Evolutionary conservation across 1,140 invertebrate species (phyloP).

Genomic region (Pygmarrhopalites habei): DNA sequence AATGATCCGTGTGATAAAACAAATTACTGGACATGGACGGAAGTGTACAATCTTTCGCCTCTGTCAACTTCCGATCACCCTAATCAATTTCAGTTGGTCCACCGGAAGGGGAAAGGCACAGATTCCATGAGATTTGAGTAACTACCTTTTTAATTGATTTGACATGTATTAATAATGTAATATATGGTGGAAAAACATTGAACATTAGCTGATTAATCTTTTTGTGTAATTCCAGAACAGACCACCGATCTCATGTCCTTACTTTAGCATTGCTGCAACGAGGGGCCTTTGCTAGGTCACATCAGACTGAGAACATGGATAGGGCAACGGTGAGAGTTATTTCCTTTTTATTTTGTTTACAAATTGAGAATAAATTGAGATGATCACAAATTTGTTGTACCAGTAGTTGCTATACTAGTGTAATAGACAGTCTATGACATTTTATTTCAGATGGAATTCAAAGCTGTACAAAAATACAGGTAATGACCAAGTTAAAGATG

Average conservation of each 20-base stretch:
- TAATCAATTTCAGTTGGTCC: conserved; percentile 42
- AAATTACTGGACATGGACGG: conserved; percentile 84
- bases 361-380: no score
- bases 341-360: no score
- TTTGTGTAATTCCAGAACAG: no score
- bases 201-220: no score
- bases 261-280: conserved; percentile 66
- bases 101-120: conserved; percentile 55
- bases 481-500: no score
- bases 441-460: conserved; percentile 32
- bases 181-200: no score
- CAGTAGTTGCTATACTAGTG: no score
- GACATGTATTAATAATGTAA: no score
- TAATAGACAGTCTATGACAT: no score
- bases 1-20: conserved; percentile 86
- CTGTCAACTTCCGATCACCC: conserved; percentile 51
- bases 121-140: conserved; percentile 96
- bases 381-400: no score
- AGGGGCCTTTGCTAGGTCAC: conserved; percentile 33
- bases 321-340: no score
- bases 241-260: conserved; percentile 83
- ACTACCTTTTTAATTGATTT: no score
- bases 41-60: conserved; percentile 68
- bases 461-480: conserved; percentile 32
- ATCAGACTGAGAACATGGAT: conserved; percentile 36